These are phyloP conservation scores for Cerastis rubricosa DNA, from an alignment of 2,888 invertebrate genomes.

Conservation along the genomic window DNA sequence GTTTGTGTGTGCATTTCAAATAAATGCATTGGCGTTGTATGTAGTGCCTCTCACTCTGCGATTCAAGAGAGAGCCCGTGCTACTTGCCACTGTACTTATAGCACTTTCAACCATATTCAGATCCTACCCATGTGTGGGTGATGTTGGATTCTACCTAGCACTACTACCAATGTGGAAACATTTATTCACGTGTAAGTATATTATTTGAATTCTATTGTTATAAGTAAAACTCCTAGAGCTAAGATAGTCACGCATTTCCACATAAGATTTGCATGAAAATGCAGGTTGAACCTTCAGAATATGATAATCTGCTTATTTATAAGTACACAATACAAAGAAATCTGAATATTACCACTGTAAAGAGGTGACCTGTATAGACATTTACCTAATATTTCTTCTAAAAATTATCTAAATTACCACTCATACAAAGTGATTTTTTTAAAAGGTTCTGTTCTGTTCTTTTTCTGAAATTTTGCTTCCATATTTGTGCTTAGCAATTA, in stretches of 20 bases:
- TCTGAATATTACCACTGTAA: background rate
- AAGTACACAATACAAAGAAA: background rate
- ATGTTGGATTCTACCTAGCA: conserved; percentile 97
- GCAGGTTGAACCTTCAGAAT: background rate
- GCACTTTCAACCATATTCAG: conserved; percentile 97
- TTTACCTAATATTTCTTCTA: background rate
- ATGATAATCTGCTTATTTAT: conserved; percentile 23
- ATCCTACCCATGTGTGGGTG: conserved; percentile 99
- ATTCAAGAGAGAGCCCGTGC: conserved; percentile 94
- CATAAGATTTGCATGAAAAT: conserved; percentile 9
- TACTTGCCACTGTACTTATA: conserved; percentile 95
- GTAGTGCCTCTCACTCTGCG: conserved; percentile 96
- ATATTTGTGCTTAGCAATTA: background rate
- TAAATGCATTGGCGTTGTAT: conserved; percentile 98
- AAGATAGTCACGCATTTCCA: background rate
- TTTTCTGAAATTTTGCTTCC: background rate
- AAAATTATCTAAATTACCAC: background rate
- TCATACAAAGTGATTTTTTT: background rate
- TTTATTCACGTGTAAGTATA: conserved; percentile 95
- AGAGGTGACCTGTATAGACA: background rate
- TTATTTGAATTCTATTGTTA: background rate
- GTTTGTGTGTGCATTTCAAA: conserved; percentile 99
- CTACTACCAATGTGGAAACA: conserved; percentile 98
- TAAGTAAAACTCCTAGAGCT: background rate
- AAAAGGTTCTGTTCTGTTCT: too few species aligned